Percentiles rank a stretch among this genome's conserved stretches.
phyloP scores from a whole-genome alignment of 2,797 vertebrate genomes.

The Iguana delicatissima region DNA sequence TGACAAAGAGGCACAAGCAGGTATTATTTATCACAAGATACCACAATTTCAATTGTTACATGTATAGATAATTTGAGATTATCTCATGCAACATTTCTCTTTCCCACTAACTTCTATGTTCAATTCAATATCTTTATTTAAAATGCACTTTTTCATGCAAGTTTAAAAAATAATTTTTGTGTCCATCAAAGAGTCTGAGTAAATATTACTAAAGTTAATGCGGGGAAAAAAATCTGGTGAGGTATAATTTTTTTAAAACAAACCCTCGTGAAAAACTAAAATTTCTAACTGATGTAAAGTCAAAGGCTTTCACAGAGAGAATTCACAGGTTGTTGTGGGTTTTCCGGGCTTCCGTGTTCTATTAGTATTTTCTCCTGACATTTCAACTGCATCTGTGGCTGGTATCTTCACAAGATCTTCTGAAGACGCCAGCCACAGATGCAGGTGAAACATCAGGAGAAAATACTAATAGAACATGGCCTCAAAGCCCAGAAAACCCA shows the following conservation, averaged over 20 bases:
- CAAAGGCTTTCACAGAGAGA: too few species aligned
- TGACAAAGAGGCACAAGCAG: too few species aligned
- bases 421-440: too few species aligned
- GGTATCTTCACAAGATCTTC: too few species aligned
- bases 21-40: neutral
- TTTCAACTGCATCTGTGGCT: too few species aligned
- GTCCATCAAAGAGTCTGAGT: conserved; percentile 5
- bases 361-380: too few species aligned
- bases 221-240: neutral
- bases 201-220: neutral
- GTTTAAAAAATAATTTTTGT: conserved; percentile 1
- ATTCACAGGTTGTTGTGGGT: too few species aligned
- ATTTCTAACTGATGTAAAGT: too few species aligned
- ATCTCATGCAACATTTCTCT: neutral
- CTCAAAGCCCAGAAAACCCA: too few species aligned
- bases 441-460: too few species aligned
- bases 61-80: neutral
- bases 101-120: neutral
- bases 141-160: conserved; percentile 2
- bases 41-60: neutral
- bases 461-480: too few species aligned
- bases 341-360: too few species aligned
- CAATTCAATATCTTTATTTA: neutral
- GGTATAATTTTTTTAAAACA: neutral
- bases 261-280: neutral